phyloP scores from a whole-genome alignment of 2,888 invertebrate species.

The Ophion ventricosus region DNA sequence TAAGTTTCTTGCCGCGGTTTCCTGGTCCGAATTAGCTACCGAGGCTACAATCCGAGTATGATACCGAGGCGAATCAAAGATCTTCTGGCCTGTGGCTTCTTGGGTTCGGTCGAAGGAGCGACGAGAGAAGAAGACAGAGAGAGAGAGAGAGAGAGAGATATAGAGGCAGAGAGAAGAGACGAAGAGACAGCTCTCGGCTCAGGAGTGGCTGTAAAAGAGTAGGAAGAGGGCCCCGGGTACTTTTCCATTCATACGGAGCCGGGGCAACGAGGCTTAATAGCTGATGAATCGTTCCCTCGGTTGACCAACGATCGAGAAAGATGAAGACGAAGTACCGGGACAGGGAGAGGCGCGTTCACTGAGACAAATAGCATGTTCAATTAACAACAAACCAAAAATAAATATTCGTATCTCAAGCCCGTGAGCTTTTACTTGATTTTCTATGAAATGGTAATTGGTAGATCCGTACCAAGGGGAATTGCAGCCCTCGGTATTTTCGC shows the following conservation, averaged over 20 bases:
- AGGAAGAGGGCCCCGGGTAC: conserved; percentile 30
- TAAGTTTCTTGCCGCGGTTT: conserved; percentile 15
- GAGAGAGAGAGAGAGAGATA: background rate
- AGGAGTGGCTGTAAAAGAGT: conserved; percentile 22
- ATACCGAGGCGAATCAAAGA: background rate
- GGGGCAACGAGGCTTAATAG: conserved; percentile 51
- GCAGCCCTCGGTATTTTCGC: too few relatives aligned
- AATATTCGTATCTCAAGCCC: background rate
- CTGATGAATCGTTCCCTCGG: conserved; percentile 1
- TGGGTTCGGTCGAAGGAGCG: background rate
- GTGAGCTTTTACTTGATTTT: background rate
- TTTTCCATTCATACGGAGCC: conserved; percentile 56
- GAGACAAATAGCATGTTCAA: background rate
- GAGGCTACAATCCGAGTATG: background rate
- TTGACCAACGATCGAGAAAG: conserved; percentile 18
- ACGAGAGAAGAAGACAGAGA: background rate
- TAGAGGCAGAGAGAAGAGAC: too few relatives aligned
- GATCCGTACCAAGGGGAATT: background rate
- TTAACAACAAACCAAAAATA: background rate
- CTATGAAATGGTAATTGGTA: background rate
- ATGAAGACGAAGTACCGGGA: background rate
- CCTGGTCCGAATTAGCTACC: conserved; percentile 20
- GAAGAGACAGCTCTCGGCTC: background rate
- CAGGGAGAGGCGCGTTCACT: background rate
- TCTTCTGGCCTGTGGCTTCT: conserved; percentile 1